phyloP scores from a whole-genome alignment of 1,140 invertebrate species.

The Nymphalis io region DNA sequence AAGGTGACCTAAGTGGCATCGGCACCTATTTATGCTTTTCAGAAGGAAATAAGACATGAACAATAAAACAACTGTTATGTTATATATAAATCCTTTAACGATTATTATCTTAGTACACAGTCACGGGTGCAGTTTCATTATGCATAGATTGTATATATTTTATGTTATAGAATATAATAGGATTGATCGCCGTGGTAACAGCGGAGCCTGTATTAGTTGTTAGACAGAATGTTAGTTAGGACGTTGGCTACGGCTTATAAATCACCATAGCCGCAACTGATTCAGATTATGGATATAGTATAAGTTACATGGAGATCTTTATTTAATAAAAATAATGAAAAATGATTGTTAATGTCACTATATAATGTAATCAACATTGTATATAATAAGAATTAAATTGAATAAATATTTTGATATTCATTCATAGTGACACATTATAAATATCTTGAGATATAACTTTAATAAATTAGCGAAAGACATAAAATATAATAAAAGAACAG shows the following conservation, averaged over 20 bases:
- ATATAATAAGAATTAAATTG: too few species aligned
- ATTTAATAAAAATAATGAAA: not conserved
- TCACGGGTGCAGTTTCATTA: not conserved
- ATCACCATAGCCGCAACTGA: slow-evolving; percentile 67
- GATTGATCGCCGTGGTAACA: slow-evolving; percentile 8
- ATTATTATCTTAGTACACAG: not conserved
- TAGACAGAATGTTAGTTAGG: slow-evolving; percentile 55
- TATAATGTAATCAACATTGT: too few species aligned
- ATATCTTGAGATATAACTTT: too few species aligned
- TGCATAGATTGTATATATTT: slow-evolving; percentile 7
- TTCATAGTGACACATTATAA: too few species aligned
- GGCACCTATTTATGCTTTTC: too few species aligned
- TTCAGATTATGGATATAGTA: slow-evolving; percentile 47
- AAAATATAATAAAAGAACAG: too few species aligned
- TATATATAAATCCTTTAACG: too few species aligned
- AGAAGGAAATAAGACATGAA: too few species aligned
- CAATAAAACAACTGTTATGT: too few species aligned
- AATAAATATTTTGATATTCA: too few species aligned
- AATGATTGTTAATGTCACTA: not conserved
- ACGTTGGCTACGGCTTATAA: slow-evolving; percentile 66
- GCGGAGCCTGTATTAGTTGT: slow-evolving; percentile 63
- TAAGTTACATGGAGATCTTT: slow-evolving; percentile 18
- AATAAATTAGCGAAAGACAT: too few species aligned
- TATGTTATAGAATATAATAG: not conserved
- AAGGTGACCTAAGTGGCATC: too few species aligned